A percentile compares a stretch with the other conserved stretches of the same genome.
Evolutionary conservation across 2,113 vertebrate species (phyloP).

Genomic region (Alosa alosa): DNA sequence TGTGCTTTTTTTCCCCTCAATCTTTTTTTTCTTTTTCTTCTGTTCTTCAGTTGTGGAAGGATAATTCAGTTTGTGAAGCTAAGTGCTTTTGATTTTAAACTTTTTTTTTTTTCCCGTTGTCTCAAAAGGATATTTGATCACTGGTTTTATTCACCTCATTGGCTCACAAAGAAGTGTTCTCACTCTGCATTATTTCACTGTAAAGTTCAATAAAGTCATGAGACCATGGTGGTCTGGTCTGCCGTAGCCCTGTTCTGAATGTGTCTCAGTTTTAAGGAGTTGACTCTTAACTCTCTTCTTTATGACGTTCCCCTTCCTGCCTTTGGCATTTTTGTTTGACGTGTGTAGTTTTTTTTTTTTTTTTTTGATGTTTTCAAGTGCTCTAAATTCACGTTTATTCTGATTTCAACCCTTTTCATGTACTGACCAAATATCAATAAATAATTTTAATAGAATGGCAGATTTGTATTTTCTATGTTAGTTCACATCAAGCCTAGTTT

Average conservation of each 20-base stretch:
- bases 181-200: conserved; percentile 82
- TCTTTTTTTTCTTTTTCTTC: conserved; percentile 66
- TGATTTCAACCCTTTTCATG: conserved; percentile 98
- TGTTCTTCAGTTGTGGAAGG: conserved; percentile 49
- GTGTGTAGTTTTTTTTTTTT: conserved; percentile 89
- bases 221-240: conserved; percentile 75
- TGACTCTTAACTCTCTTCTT: conserved; percentile 71
- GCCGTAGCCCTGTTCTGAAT: conserved; percentile 72
- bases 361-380: conserved; percentile 50
- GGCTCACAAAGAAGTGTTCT: conserved; percentile 77
- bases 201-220: conserved; percentile 84
- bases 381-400: conserved; percentile 92
- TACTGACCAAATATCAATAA: conserved; percentile 99
- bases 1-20: conserved; percentile 48
- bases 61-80: neutral
- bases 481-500: neutral
- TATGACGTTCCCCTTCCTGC: conserved; percentile 83
- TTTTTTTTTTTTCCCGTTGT: conserved; percentile 68
- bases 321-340: conserved; percentile 77
- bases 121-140: conserved; percentile 82
- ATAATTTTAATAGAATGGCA: conserved; percentile 91
- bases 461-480: neutral
- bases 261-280: conserved; percentile 85
- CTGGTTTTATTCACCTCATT: conserved; percentile 78
- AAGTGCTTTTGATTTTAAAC: conserved; percentile 35